Percentiles rank a stretch among this genome's conserved stretches.
phyloP scores from a whole-genome alignment of 1,140 invertebrate genomes.

The Brevipalpus yothersi region DNA sequence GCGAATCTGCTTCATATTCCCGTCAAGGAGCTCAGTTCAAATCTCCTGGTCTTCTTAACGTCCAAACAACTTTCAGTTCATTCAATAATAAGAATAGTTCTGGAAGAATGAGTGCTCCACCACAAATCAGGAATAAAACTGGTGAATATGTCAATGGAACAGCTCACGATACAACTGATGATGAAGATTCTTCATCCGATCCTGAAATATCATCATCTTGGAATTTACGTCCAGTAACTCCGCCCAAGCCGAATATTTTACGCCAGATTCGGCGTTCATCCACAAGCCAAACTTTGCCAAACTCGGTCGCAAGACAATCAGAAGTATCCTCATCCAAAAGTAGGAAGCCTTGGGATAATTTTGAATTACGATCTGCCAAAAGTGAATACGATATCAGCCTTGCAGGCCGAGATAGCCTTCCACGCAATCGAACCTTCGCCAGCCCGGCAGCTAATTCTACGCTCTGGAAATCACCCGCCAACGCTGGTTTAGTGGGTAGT shows the following conservation, averaged over 20 bases:
- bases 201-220: neutral
- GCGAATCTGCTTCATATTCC: neutral
- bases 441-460: neutral
- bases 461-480: neutral
- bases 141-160: neutral
- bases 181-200: slow-evolving; percentile 6
- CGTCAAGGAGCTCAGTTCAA: neutral
- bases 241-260: slow-evolving; percentile 10
- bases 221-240: slow-evolving; percentile 4
- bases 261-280: slow-evolving; percentile 10
- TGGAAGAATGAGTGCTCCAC: slow-evolving; percentile 7
- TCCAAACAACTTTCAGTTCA: neutral
- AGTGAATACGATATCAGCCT: slow-evolving; percentile 13
- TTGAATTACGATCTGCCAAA: slow-evolving; percentile 8
- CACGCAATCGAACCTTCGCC: neutral
- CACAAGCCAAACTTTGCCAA: neutral
- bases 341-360: slow-evolving; percentile 6
- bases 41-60: neutral
- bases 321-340: neutral
- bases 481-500: no score
- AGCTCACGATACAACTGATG: neutral
- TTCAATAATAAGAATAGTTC: slow-evolving; percentile 8
- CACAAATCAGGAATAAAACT: neutral
- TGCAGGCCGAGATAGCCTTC: slow-evolving; percentile 8
- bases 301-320: neutral